Percentiles rank a stretch among this genome's conserved stretches.
Conservation (phyloP, 2,113 vertebrate genomes). For the Scalopus aquaticus region DNA sequence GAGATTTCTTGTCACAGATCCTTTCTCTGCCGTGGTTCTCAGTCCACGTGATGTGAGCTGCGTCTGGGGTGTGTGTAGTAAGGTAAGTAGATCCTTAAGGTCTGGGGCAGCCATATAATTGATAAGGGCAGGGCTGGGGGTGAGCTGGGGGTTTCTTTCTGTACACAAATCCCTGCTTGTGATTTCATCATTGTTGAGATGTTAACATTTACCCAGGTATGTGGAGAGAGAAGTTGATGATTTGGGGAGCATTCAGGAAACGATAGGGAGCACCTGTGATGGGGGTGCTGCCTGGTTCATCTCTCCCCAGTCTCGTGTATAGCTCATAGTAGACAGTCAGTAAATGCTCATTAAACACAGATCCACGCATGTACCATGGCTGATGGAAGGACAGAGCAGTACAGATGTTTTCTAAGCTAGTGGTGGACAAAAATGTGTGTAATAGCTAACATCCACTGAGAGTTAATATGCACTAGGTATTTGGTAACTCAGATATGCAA, state of each 20-base stretch:
- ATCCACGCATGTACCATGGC: not conserved
- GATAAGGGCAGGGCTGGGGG: not conserved
- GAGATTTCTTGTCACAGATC: not conserved
- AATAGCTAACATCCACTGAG: constrained; percentile 25
- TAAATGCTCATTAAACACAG: not conserved
- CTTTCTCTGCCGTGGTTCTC: not conserved
- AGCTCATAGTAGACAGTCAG: not conserved
- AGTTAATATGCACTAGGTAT: not conserved
- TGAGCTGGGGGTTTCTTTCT: not conserved
- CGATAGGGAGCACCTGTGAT: not conserved
- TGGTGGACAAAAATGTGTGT: not conserved
- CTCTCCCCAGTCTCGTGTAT: not conserved
- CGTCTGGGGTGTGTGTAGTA: not conserved
- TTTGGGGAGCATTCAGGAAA: not conserved
- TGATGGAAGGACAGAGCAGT: not conserved
- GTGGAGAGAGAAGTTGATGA: not conserved
- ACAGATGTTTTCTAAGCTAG: not conserved
- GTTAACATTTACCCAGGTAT: not conserved
- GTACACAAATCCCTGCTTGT: not conserved
- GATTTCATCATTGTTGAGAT: not conserved
- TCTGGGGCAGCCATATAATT: not conserved
- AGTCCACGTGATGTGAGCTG: not conserved
- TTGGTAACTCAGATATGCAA: constrained; percentile 1
- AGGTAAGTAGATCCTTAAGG: not conserved
- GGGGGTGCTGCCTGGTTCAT: not conserved